Evolutionary conservation across 2,888 invertebrate genomes (phyloP), one percentile per base, ranked within the genome.

Genomic region (Mantis religiosa): DNA sequence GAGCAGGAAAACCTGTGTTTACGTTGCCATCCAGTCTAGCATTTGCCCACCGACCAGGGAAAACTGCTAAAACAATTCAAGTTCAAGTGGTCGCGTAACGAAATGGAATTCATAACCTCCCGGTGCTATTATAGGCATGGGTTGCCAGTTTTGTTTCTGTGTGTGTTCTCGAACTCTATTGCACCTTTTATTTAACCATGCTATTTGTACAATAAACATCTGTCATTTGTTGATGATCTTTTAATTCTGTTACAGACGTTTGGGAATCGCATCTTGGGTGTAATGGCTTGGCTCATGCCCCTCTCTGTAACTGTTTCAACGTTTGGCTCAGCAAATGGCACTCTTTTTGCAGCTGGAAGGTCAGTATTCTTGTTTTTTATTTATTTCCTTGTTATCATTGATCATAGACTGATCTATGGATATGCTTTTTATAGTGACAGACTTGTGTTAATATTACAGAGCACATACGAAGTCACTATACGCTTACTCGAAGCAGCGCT

Each of bases 241-340:
- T 92, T 15, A 20, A 71, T 71, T 71, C 54, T 71, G 54, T 71
- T 92, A 83, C 92, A 95, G 95, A 98, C 98, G 41, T 98, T 98
- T 93, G 98, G 98, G 85, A 97, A 98, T 93, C 95, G 98, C 82
- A 95, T 98, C 91, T 94, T 98, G 91, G 98, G 98, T 1, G 95
- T 96, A 15, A 95, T 98, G 95, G 97, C 98, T 27, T 98, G 98
- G 98, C 94, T 98, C 90, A 98, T 98, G 97, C 98, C 98, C 20
- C 94, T 98, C 14, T 98, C 98, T 27, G 98, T 98, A 84, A 98
- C 98, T 7, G 96, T 98, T 90, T 98, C 98, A 90, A 98, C 98
- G 1, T 98, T 98, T 93, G 98, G 98, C 87, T 98, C 98, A 81
- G 98, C 98, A 89, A 98, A 98, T 93, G 98, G 98, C 89, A 98